Base-by-base conservation (phyloP, 2,113 vertebrate species). In the Syngnathus floridae region DNA sequence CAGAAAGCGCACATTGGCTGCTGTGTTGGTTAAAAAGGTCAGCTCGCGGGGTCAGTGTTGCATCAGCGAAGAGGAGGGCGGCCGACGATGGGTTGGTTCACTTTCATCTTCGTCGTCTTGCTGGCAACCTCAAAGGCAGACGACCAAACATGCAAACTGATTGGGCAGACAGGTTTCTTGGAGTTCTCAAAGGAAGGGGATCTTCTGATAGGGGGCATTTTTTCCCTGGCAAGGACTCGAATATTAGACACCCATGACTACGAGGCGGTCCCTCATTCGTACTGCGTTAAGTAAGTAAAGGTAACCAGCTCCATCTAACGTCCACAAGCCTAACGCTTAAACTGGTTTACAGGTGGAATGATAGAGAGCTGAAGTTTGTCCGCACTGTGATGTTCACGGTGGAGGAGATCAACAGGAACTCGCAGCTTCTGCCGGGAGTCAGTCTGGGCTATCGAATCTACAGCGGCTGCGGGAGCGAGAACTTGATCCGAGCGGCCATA, bases 331-430 rank as follows among this genome's bases (percentile, higher is more conserved):
- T 48, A 19, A 62, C 16, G 26, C 45, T 64, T 64, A 4, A 35
- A 64, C 49, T 49, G 26, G 4, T 37, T 72, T 77, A 0, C 59
- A 88, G 87, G 13, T 64, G 10, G 58, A 86, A 85, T 71, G 38
- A 80, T 64, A 82, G 85, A 64, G 86, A 89, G 48, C 21, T 88
- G 22, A 84, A 81, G 54, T 86, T 88, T 84, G 84, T 73, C 55
- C 72, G 72, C 16, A 85, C 72, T 11, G 31, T 88, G 60, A 87
- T 84, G 16, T 90, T 88, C 60, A 79, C 85, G 9, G 70, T 86
- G 54, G 81, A 85, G 13, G 80, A 89, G 71, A 88, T 88, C 65
- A 87, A 87, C 69, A 80, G 58, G 66, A 70, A 85, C 49, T 3
- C 55, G 5, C 31, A 63, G 4, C 71, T 89, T 9, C 80, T 88